Base-by-base conservation (phyloP, 1,140 invertebrate species). In the Elymnias hypermnestra region DNA sequence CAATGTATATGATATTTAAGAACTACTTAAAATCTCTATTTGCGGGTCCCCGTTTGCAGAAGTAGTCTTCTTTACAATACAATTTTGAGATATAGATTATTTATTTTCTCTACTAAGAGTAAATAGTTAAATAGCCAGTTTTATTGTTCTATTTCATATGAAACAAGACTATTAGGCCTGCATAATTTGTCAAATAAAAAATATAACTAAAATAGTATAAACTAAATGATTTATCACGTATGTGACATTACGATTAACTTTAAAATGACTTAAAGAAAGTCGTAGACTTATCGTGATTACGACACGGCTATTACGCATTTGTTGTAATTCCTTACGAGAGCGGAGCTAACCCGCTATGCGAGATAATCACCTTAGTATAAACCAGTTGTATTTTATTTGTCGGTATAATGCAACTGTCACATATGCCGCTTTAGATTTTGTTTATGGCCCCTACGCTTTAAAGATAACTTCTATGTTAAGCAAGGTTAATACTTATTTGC, bases 261-360 rank as follows among this genome's bases (percentile, higher is more conserved):
- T n/a, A n/a, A 29, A 9, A 33, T 38, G 43, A 63, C 55, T 65
- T 57, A n/a, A 83, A 65, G 72, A 83, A 81, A 83, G 72, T 64
- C 56, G 39, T 56, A 50, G 68, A 66, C 72, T 72, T 72, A 67
- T 72, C 55, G 56, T 48, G 51, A 43, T 78, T 78, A 71, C 68
- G 72, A 66, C 70, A 76, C 64, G 58, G 51, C 57, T 62, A 78
- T 79, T 78, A 78, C 71, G 66, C 66, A 62, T 82, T 76, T 76
- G 59, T 66, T 55, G 70, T 76, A 68, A 74, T 71, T 72, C 69
- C 63, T 72, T 68, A 74, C 59, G 73, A 76, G 67, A 74, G 62
- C 63, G 66, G 29, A 74, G 62, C 60, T 53, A 75, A 67, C 59
- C 53, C 43, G 63, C 51, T 63, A 44, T 62, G 45, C 39, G 44